Conservation (phyloP, 1,140 invertebrate genomes). For the Zaprionus kolodkinae region DNA sequence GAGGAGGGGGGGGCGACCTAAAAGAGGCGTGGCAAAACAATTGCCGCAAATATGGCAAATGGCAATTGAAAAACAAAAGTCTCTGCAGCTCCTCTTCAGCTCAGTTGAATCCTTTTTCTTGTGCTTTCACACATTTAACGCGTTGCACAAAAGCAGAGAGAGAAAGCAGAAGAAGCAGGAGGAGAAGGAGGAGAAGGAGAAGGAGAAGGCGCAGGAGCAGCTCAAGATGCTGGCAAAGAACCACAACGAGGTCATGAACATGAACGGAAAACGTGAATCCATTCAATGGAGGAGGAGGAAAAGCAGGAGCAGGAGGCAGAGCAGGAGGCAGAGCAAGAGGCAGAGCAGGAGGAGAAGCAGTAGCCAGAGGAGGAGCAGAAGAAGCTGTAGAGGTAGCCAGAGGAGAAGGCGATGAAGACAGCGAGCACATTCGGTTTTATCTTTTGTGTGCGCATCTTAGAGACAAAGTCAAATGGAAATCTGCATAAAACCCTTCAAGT, state of each 20-base stretch:
- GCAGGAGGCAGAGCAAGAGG: too few species aligned
- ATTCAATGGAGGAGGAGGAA: conserved; percentile 13
- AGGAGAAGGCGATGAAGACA: too few species aligned
- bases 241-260: conserved; percentile 43
- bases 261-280: conserved; percentile 32
- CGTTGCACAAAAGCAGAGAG: conserved; percentile 25
- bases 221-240: conserved; percentile 17
- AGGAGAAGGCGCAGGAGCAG: not conserved
- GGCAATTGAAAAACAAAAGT: conserved; percentile 79
- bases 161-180: conserved; percentile 38
- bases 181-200: conserved; percentile 6
- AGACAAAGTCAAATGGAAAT: conserved; percentile 70
- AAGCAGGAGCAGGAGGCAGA: too few species aligned
- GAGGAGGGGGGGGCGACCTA: too few species aligned
- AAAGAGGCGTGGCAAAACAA: conserved; percentile 45
- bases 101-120: conserved; percentile 65
- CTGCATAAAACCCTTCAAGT: conserved; percentile 58
- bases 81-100: conserved; percentile 22
- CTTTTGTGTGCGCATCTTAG: conserved; percentile 38
- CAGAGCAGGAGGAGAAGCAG: too few species aligned
- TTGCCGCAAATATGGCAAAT: conserved; percentile 79
- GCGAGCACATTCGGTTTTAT: conserved; percentile 31
- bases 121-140: conserved; percentile 62
- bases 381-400: too few species aligned
- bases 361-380: too few species aligned